phyloP scores from a whole-genome alignment of 2,888 invertebrate species.

The Pteria penguin region DNA sequence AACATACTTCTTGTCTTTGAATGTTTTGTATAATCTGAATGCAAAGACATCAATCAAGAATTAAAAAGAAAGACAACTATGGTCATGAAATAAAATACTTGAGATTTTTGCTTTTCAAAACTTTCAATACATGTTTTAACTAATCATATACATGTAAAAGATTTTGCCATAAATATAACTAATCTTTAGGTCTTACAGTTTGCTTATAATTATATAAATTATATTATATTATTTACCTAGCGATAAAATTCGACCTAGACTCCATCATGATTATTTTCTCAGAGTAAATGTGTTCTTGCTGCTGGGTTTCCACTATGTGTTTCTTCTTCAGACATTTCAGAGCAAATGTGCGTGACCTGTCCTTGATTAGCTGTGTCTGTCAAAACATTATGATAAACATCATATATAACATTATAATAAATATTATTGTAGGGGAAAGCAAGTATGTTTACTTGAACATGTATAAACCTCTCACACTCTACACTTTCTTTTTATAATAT shows the following conservation, averaged over 20 bases:
- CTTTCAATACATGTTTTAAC: too few species aligned
- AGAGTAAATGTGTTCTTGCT: constrained; percentile 92
- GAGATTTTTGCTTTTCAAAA: too few species aligned
- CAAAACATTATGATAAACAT: background rate
- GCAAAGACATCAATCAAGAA: too few species aligned
- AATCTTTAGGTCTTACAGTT: too few species aligned
- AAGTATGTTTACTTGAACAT: too few species aligned
- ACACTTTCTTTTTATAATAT: too few species aligned
- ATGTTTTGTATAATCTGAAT: constrained; percentile 91
- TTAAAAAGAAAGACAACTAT: too few species aligned
- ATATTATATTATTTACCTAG: constrained; percentile 83
- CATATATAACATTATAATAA: too few species aligned
- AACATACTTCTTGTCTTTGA: constrained; percentile 93
- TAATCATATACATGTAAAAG: too few species aligned
- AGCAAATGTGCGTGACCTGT: constrained; percentile 85
- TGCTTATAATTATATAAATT: background rate
- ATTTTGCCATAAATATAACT: background rate
- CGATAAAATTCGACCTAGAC: constrained; percentile 88
- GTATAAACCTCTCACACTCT: too few species aligned
- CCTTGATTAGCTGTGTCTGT: constrained; percentile 80
- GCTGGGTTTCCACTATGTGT: constrained; percentile 92
- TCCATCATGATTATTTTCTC: constrained; percentile 92
- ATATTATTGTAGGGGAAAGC: too few species aligned
- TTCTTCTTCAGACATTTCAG: constrained; percentile 93
- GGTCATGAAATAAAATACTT: too few species aligned